Percentiles rank a stretch among this genome's conserved stretches.
Conservation (phyloP, 2,888 invertebrate species). For the Perizoma affinitatum region DNA sequence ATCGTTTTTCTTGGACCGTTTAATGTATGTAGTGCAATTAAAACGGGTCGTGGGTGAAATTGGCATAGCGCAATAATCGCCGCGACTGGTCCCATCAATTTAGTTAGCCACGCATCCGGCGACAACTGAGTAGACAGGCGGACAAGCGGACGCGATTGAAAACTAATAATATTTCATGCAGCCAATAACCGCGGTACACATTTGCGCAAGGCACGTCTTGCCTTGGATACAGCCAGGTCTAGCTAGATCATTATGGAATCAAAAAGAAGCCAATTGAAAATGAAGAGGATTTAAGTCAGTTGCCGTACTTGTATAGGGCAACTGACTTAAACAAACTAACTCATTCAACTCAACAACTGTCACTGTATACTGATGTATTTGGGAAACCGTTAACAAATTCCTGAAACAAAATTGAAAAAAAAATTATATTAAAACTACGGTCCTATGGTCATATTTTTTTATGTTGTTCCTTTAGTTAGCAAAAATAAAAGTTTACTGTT, state of each 20-base stretch:
- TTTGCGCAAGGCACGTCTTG: conserved; percentile 59
- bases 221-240: conserved; percentile 9
- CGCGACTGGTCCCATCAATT: conserved; percentile 71
- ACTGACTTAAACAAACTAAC: too few species aligned
- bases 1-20: conserved; percentile 38
- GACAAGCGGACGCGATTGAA: conserved; percentile 68
- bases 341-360: too few species aligned
- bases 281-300: too few species aligned
- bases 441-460: too few species aligned
- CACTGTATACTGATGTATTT: too few species aligned
- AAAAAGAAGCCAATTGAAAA: too few species aligned
- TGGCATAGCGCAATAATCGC: conserved; percentile 53
- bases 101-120: conserved; percentile 71
- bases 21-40: conserved; percentile 60
- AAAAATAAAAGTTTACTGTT: too few species aligned
- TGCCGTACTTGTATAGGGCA: too few species aligned
- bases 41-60: conserved; percentile 65
- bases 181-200: conserved; percentile 56
- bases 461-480: too few species aligned
- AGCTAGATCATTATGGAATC: conserved; percentile 2
- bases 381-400: too few species aligned
- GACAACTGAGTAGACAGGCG: conserved; percentile 61
- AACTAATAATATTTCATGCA: conserved; percentile 69
- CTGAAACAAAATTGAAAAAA: too few species aligned
- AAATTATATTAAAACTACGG: too few species aligned